phyloP scores from a whole-genome alignment of 1,140 invertebrate species.

The Heliconius hermathena region DNA sequence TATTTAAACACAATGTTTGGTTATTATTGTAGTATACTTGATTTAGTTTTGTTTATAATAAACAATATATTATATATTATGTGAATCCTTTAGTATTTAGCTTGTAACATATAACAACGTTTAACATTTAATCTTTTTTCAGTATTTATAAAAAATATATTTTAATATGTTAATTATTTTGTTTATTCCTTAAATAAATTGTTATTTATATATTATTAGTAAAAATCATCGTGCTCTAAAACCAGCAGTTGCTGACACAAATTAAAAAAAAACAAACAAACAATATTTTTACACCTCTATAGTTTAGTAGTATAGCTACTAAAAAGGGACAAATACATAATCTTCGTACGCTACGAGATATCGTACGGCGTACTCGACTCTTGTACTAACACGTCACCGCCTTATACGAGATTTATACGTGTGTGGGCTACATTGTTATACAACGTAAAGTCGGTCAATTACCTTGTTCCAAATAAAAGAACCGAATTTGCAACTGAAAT shows the following conservation, averaged over 20 bases:
- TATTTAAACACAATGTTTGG: too few relatives aligned
- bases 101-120: too few relatives aligned
- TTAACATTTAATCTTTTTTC: too few relatives aligned
- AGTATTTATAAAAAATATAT: neutral
- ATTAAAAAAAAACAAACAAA: neutral
- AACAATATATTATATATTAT: too few relatives aligned
- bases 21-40: too few relatives aligned
- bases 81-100: too few relatives aligned
- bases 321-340: too few relatives aligned
- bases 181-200: too few relatives aligned
- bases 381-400: conserved; percentile 9
- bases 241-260: neutral
- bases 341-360: neutral
- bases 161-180: neutral
- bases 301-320: too few relatives aligned
- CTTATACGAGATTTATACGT: conserved; percentile 27
- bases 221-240: neutral
- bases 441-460: conserved; percentile 51
- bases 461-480: conserved; percentile 56
- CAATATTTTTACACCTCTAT: too few relatives aligned
- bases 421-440: conserved; percentile 44
- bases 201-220: neutral
- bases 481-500: conserved; percentile 53
- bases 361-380: conserved; percentile 2
- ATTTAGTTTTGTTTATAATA: too few relatives aligned